phyloP scores from a whole-genome alignment of 2,113 vertebrate species.

The Chlorodrepanis virens region DNA sequence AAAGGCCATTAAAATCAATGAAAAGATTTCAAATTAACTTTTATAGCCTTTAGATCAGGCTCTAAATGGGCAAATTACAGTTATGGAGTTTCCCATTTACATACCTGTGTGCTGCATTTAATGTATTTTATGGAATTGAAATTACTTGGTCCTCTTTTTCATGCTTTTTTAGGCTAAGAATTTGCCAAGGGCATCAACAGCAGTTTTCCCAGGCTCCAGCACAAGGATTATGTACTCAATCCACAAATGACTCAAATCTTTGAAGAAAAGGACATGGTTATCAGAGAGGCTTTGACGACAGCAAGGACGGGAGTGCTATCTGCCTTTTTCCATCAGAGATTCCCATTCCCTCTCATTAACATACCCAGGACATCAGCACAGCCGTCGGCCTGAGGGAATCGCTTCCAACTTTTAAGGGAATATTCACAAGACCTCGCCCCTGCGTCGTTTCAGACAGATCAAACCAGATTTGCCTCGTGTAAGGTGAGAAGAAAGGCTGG shows the following conservation, averaged over 20 bases:
- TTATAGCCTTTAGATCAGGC: conserved; percentile 56
- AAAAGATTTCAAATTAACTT: conserved; percentile 62
- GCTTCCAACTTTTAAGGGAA: neutral
- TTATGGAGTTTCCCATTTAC: conserved; percentile 49
- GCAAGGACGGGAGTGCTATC: neutral
- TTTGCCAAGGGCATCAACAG: conserved; percentile 61
- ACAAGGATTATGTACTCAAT: conserved; percentile 36
- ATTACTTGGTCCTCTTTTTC: conserved; percentile 55
- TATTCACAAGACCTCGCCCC: neutral
- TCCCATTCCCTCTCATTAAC: neutral
- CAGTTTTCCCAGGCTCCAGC: conserved; percentile 47
- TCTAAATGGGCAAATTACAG: conserved; percentile 62
- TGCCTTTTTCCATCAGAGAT: neutral
- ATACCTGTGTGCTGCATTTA: conserved; percentile 58
- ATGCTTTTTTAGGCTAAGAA: conserved; percentile 60
- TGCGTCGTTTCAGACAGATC: neutral
- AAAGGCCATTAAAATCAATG: conserved; percentile 63
- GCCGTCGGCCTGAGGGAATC: neutral
- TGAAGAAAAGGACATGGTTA: conserved; percentile 21
- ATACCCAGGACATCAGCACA: neutral
- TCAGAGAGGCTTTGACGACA: conserved; percentile 35
- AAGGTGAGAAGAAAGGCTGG: neutral
- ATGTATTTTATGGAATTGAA: conserved; percentile 61
- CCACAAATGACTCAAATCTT: conserved; percentile 44
- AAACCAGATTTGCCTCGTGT: neutral